These are phyloP conservation scores for Aphidius colemani DNA, from an alignment of 2,888 invertebrate species.

Conservation along the genomic window DNA sequence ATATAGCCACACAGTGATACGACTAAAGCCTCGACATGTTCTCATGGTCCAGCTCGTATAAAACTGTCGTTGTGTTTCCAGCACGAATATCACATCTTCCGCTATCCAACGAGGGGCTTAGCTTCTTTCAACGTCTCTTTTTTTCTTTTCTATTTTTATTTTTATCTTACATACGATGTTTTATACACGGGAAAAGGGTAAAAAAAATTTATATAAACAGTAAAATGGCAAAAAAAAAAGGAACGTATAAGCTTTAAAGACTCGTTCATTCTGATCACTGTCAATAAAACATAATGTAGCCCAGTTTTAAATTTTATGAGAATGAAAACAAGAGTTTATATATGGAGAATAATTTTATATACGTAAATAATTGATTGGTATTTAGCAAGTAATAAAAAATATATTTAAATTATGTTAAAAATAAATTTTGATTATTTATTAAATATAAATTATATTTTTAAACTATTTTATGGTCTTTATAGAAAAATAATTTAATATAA, in stretches of 20 bases:
- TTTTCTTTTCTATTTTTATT: conserved; percentile 3
- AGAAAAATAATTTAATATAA: too few relatives aligned
- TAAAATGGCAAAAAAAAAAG: background rate
- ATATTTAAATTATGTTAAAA: too few relatives aligned
- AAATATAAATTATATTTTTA: too few relatives aligned
- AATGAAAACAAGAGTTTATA: too few relatives aligned
- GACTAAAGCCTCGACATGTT: conserved; percentile 23
- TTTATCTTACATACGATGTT: conserved; percentile 6
- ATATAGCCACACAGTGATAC: conserved; percentile 16
- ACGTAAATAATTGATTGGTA: too few relatives aligned
- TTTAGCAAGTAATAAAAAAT: too few relatives aligned
- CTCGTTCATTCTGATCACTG: conserved; percentile 22
- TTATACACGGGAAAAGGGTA: conserved; percentile 4
- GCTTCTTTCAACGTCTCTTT: conserved; percentile 26
- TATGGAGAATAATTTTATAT: too few relatives aligned
- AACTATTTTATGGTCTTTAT: too few relatives aligned
- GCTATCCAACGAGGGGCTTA: conserved; percentile 26
- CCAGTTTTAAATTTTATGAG: too few relatives aligned
- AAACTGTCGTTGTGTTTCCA: conserved; percentile 26
- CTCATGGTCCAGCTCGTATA: conserved; percentile 26
- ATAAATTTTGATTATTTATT: too few relatives aligned
- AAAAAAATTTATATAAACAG: too few relatives aligned
- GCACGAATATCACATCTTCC: conserved; percentile 25
- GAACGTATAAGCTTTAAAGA: conserved; percentile 13
- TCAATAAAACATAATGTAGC: background rate